Evolutionary conservation across 2,888 invertebrate genomes (phyloP), one percentile per base, ranked within the genome.

Genomic region (Leptinotarsa tumamoca): DNA sequence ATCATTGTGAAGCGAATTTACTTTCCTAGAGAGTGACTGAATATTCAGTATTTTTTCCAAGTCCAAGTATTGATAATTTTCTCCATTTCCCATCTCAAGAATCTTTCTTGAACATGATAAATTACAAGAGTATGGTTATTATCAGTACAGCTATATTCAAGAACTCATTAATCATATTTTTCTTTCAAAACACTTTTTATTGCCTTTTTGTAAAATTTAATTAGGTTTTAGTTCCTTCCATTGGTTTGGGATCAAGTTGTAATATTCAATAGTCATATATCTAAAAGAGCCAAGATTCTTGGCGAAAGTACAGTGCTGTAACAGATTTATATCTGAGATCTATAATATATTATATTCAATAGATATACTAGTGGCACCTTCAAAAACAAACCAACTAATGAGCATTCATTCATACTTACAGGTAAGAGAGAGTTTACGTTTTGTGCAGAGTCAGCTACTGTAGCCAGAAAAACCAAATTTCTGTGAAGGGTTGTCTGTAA

Each of bases 391-490:
- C 3, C 17, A 7, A n/a, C 5, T 7, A n/a, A 54, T 54, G n/a
- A 54, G 7, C 18, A 54, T n/a, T 17, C 4, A 13, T 14, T 21
- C 5, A 1, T 23, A 58, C 91, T 93, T 92, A 97, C 97, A 85
- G 98, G 98, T 85, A 98, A 90, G 83, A 97, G 91, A 74, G 94
- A 93, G 87, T 96, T 95, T 80, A 98, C 95, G 89, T 97, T 98
- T 90, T 97, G 97, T 87, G 95, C 95, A 21, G 96, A 94, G 90
- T 99, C 99, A n/a, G 98, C 98, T 77, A 99, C 92, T 43, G 97
- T 96, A 13, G 98, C 98, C 83, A 99, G 90, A 88, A 98, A 98
- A 0, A 98, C 96, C 78, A 99, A 91, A 90, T 99, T 99, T 81
- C 98, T 91, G 87, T 99, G 99, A 80, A 99, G 90, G 79, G 96